Base-by-base conservation (phyloP, 2,888 invertebrate genomes). In the Epinotia ramella region DNA sequence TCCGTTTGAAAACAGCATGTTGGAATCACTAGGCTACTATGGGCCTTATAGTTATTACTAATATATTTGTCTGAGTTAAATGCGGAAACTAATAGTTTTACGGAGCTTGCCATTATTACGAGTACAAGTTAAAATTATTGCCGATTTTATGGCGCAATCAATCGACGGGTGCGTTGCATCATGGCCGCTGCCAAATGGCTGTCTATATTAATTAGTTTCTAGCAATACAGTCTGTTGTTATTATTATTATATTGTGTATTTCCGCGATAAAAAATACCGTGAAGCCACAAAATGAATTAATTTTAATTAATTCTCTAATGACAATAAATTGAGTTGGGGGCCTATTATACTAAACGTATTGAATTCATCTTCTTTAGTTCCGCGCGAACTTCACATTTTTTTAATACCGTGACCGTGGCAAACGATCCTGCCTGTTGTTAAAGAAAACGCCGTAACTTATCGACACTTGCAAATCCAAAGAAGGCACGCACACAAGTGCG, bases 131-230 rank as follows among this genome's bases (percentile, higher is more conserved):
- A 49, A 60, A 49, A 60, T 0, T 56, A 49, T 60, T 60, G 59
- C 65, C 65, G 13, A 73, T 73, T 73, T 73, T 49, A 66, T 73
- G 18, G 46, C 65, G 46, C 59, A 24, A 28, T 63, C n/a, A 24
- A 72, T 64, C 56, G 20, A 12, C 56, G 18, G 46, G 53, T 20
- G 57, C 20, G 12, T 57, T 40, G 18, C 16, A 40, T 40, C 20
- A 20, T 16, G 67, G 40, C 57, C 67, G 28, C 13, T 53, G 67
- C 67, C 40, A 40, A 57, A 57, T 57, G 11, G 28, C 65, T 49
- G 46, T 57, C 40, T 57, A 40, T 44, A 57, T 65, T 59, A 72
- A 59, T 57, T 44, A 57, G 18, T 46, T 65, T 44, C 24, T 71
- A 64, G 44, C n/a, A 16, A 20, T 46, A 63, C 28, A 65, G n/a